phyloP scores from a whole-genome alignment of 1,140 invertebrate genomes.

The Phocides pigmalion region DNA sequence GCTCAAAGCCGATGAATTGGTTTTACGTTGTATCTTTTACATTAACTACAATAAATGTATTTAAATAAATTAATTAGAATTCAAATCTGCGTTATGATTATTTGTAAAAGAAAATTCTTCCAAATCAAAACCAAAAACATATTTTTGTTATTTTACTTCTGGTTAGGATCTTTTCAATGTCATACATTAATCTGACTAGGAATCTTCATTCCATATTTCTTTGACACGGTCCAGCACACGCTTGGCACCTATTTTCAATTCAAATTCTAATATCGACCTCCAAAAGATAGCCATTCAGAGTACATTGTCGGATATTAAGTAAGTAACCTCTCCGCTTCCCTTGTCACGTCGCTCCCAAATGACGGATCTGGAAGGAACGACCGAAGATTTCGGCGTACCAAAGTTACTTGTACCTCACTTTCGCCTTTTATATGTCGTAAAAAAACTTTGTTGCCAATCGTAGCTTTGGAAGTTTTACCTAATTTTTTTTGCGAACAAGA shows the following conservation, averaged over 20 bases:
- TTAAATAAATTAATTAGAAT: no score
- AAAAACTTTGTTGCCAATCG: constrained; percentile 29
- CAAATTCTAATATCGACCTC: not conserved
- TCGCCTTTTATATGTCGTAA: constrained; percentile 36
- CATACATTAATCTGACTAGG: no score
- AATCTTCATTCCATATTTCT: no score
- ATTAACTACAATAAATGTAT: no score
- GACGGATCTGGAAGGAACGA: constrained; percentile 46
- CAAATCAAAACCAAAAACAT: no score
- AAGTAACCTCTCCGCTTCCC: constrained; percentile 41
- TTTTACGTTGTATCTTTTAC: no score
- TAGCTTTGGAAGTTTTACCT: not conserved
- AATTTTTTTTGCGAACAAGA: not conserved
- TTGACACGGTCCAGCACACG: no score
- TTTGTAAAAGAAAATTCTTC: no score
- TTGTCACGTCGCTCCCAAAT: constrained; percentile 57
- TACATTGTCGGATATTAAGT: constrained; percentile 8
- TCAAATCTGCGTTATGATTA: no score
- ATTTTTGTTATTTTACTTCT: no score
- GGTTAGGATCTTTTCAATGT: no score
- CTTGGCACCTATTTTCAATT: not conserved
- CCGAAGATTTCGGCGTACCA: constrained; percentile 43
- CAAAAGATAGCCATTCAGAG: not conserved
- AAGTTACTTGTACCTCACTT: constrained; percentile 31
- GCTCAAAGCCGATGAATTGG: no score